Percentiles rank a stretch among this genome's conserved stretches.
Conservation (phyloP, 2,888 invertebrate species). For the Pyrocoelia pectoralis region DNA sequence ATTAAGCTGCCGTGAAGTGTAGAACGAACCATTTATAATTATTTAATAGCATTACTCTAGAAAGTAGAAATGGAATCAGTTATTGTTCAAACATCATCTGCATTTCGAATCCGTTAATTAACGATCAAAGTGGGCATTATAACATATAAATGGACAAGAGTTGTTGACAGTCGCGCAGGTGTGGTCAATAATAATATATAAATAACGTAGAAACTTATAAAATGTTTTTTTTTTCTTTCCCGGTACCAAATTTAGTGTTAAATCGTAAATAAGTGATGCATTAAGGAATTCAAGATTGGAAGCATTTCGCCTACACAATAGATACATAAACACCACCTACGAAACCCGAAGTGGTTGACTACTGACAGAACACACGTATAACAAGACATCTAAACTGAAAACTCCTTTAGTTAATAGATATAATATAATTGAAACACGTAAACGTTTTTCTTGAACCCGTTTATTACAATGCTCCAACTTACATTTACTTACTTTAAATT, state of each 20-base stretch:
- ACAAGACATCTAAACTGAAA: slow-evolving; percentile 31
- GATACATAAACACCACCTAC: slow-evolving; percentile 49
- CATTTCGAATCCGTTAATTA: too few relatives aligned
- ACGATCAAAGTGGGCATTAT: too few relatives aligned
- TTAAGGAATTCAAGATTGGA: slow-evolving; percentile 31
- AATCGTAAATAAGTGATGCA: slow-evolving; percentile 21
- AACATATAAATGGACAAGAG: too few relatives aligned
- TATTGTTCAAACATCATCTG: too few relatives aligned
- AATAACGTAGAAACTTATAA: too few relatives aligned
- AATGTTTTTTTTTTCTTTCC: too few relatives aligned
- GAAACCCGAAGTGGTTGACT: slow-evolving; percentile 46
- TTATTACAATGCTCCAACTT: slow-evolving; percentile 16
- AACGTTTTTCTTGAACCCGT: slow-evolving; percentile 11
- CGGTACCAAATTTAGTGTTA: background rate
- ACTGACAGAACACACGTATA: slow-evolving; percentile 41
- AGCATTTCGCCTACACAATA: slow-evolving; percentile 45
- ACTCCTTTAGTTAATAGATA: slow-evolving; percentile 22
- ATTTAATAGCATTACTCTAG: too few relatives aligned
- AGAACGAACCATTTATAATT: too few relatives aligned
- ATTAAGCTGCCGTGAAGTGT: too few relatives aligned
- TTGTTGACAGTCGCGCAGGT: too few relatives aligned
- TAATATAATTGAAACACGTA: slow-evolving; percentile 25
- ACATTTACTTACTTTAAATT: slow-evolving; percentile 14
- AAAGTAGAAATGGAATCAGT: too few relatives aligned
- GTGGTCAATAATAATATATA: too few relatives aligned